phyloP scores from a whole-genome alignment of 2,797 vertebrate genomes.

The Anas acuta region DNA sequence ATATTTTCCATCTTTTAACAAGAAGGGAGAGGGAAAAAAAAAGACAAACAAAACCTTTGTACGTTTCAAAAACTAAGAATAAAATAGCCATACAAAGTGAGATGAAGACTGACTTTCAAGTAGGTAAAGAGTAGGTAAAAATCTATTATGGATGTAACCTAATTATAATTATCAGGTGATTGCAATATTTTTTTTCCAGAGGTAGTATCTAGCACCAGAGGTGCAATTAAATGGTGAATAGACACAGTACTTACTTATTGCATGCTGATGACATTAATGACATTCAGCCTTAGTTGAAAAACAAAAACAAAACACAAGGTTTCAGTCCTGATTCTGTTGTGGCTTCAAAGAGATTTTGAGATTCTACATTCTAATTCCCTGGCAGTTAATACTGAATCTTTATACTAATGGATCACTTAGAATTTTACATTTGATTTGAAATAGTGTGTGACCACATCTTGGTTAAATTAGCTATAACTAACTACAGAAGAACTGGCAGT shows the following conservation, averaged over 20 bases:
- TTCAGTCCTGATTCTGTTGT: neutral
- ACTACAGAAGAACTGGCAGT: neutral
- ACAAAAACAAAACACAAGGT: neutral
- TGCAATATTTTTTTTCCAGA: neutral
- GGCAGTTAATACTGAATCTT: neutral
- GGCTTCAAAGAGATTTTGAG: neutral
- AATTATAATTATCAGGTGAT: neutral
- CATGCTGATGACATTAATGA: neutral
- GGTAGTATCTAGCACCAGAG: neutral
- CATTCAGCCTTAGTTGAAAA: neutral
- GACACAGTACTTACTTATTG: neutral
- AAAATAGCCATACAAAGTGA: neutral
- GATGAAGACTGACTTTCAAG: neutral
- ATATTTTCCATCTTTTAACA: neutral
- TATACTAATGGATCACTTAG: neutral
- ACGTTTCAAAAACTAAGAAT: neutral
- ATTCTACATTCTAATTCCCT: neutral
- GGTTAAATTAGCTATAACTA: neutral
- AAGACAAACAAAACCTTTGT: neutral
- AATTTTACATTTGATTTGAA: neutral
- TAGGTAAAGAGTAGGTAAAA: neutral
- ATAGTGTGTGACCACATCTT: neutral
- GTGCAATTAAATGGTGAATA: neutral
- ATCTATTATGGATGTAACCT: neutral
- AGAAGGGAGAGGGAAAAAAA: rapidly evolving